Percentiles rank a stretch among this genome's conserved stretches.
phyloP scores from a whole-genome alignment of 2,888 invertebrate species.

The Aproaerema taeniolella region DNA sequence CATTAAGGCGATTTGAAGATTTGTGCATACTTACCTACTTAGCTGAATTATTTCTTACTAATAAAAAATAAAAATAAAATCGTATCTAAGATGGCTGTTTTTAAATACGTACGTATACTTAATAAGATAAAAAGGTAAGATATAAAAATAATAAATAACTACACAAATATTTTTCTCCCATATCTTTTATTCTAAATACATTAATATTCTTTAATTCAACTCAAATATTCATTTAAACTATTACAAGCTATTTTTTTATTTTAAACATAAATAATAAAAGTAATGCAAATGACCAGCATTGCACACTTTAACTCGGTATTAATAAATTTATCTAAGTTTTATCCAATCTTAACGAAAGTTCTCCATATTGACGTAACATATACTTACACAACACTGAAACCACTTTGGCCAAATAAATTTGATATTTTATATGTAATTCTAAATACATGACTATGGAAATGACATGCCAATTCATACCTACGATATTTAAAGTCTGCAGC shows the following conservation, averaged over 20 bases:
- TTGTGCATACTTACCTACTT: too few relatives aligned
- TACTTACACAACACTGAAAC: conserved; percentile 49
- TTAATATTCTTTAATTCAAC: conserved; percentile 77
- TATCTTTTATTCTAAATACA: conserved; percentile 78
- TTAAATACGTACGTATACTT: neutral
- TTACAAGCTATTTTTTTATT: conserved; percentile 73
- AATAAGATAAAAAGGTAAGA: neutral
- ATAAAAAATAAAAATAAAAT: too few relatives aligned
- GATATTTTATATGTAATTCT: conserved; percentile 30
- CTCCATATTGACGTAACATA: conserved; percentile 61
- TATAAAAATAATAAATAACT: neutral
- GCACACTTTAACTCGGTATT: conserved; percentile 72
- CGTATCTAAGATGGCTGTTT: too few relatives aligned
- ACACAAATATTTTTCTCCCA: conserved; percentile 55
- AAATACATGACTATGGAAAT: conserved; percentile 33
- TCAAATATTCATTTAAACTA: conserved; percentile 76
- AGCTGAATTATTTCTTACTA: too few relatives aligned
- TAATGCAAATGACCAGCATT: conserved; percentile 76
- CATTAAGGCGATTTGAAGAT: too few relatives aligned
- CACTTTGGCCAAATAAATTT: conserved; percentile 46
- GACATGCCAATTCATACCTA: conserved; percentile 21
- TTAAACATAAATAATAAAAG: conserved; percentile 75
- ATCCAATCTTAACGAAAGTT: conserved; percentile 71
- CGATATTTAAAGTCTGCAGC: too few relatives aligned
- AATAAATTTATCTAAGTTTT: conserved; percentile 65